These are phyloP conservation scores for Coracias cyanogaster DNA, from an alignment of 2,797 vertebrate species.

Conservation along the genomic window DNA sequence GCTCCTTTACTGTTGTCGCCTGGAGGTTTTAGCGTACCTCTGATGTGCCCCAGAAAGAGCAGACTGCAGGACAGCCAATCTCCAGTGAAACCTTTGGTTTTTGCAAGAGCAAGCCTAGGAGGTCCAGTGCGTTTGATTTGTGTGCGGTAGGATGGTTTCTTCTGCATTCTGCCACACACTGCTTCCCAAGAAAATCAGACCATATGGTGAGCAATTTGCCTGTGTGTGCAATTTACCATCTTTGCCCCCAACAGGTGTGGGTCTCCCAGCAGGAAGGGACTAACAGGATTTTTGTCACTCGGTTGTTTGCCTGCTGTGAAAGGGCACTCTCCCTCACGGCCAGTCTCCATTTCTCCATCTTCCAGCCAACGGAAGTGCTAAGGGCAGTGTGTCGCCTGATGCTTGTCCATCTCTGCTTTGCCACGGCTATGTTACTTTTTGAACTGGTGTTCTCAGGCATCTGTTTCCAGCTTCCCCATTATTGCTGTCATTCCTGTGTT, in stretches of 20 bases:
- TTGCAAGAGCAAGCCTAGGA: not conserved
- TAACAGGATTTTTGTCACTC: not conserved
- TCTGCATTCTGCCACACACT: not conserved
- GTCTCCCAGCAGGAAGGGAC: not conserved
- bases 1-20: not conserved
- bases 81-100: not conserved
- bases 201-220: slow-evolving; percentile 9
- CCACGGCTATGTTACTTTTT: not conserved
- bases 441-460: not conserved
- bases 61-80: not conserved
- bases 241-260: not conserved
- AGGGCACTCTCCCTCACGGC: not conserved
- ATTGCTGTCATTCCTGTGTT: not conserved
- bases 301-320: not conserved
- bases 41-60: not conserved
- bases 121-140: not conserved
- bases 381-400: not conserved
- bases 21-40: not conserved
- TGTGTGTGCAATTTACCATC: not conserved
- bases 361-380: not conserved
- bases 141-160: not conserved
- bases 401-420: not conserved
- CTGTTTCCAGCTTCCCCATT: not conserved
- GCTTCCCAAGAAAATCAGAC: not conserved
- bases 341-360: not conserved